Evolutionary conservation across 2,113 vertebrate genomes (phyloP).

Genomic region (Chrysochloris asiatica): DNA sequence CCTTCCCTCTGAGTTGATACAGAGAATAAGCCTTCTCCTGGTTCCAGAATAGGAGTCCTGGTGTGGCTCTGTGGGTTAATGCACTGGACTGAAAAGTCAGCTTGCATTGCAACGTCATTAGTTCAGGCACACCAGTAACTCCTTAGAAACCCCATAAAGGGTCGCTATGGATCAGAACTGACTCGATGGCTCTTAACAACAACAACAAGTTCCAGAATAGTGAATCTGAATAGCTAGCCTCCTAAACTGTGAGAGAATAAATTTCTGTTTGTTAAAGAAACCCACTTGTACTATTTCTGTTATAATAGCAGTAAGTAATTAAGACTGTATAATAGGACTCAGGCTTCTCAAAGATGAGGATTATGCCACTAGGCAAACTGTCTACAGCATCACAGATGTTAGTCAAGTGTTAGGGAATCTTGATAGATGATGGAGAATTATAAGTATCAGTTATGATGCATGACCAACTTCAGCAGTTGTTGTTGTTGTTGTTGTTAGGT

Average conservation of each 20-base stretch:
- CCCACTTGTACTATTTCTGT: neutral
- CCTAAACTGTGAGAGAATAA: neutral
- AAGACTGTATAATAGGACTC: neutral
- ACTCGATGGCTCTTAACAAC: no score
- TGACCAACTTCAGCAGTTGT: neutral
- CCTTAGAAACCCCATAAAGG: no score
- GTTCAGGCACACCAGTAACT: no score
- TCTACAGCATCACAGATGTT: neutral
- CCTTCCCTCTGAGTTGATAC: neutral
- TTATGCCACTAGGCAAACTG: neutral
- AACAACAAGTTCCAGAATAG: no score
- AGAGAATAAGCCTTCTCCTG: neutral
- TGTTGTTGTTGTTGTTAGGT: no score
- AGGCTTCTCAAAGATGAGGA: neutral
- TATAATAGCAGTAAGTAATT: neutral
- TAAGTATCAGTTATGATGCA: neutral
- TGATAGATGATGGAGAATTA: neutral
- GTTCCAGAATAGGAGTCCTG: no score
- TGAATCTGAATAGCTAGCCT: neutral
- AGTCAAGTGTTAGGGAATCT: neutral
- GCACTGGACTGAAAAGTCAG: no score
- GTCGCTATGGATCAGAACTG: no score
- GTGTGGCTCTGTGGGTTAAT: no score
- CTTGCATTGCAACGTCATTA: no score
- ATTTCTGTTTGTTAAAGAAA: neutral